Evolutionary conservation across 2,113 vertebrate genomes (phyloP).

Genomic region (Leptocoma aspasia): DNA sequence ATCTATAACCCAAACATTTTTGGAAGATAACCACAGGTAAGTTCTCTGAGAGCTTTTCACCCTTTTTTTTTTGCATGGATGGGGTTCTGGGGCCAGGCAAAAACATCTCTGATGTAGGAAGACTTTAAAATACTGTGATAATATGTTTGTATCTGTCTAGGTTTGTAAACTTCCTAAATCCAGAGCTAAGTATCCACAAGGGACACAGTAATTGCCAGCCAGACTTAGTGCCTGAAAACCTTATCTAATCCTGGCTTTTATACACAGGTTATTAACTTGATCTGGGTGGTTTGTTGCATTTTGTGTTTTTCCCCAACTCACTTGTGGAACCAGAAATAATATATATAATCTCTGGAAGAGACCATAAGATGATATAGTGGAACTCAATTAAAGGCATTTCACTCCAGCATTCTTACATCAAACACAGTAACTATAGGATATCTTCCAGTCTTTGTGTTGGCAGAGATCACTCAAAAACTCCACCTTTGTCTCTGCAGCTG

Average conservation of each 20-base stretch:
- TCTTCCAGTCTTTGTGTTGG: not conserved
- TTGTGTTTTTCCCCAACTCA: not conserved
- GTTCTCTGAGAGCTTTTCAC: not conserved
- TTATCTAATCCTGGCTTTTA: not conserved
- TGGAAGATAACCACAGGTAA: not conserved
- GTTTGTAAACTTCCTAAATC: not conserved
- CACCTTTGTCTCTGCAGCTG: not conserved
- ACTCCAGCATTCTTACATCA: not conserved
- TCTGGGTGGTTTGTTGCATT: not conserved
- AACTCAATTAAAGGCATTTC: not conserved
- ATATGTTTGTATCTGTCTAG: not conserved
- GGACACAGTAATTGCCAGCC: not conserved
- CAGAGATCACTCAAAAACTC: not conserved
- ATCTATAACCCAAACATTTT: not conserved
- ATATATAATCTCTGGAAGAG: not conserved
- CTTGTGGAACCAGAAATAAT: not conserved
- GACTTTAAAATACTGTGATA: not conserved
- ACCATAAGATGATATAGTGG: not conserved
- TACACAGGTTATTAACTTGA: not conserved
- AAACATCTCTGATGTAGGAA: not conserved
- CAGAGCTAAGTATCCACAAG: not conserved
- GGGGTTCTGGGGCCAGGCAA: not conserved
- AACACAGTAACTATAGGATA: not conserved
- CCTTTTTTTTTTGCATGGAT: rapidly evolving
- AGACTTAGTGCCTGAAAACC: not conserved